Evolutionary conservation across 2,797 vertebrate species (phyloP).

Genomic region (Pangasius krempfi): DNA sequence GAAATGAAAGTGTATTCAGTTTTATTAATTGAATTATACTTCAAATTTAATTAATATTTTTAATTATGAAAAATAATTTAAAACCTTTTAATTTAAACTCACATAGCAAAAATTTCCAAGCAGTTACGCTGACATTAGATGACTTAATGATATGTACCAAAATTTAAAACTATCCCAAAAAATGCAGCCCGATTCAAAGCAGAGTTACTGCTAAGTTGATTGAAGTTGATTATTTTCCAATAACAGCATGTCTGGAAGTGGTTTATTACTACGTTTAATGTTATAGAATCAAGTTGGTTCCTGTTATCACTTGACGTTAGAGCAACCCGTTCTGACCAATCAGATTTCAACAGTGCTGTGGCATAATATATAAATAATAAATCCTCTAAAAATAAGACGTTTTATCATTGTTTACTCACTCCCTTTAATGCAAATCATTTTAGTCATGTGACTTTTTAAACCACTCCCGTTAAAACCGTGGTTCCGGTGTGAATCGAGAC

Average conservation of each 20-base stretch:
- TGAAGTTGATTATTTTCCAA: not conserved
- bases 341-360: not conserved
- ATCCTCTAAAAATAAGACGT: not conserved
- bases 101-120: not conserved
- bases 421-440: not conserved
- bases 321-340: not conserved
- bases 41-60: too few species aligned
- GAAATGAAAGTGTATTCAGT: not conserved
- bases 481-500: not conserved
- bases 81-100: not conserved
- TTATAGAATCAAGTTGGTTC: not conserved
- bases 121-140: too few species aligned
- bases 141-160: too few species aligned
- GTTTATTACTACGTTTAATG: not conserved
- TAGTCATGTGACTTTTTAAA: not conserved
- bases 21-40: too few species aligned
- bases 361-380: not conserved
- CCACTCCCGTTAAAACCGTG: too few species aligned
- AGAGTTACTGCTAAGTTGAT: not conserved
- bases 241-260: not conserved
- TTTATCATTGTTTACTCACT: not conserved
- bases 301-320: not conserved
- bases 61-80: not conserved
- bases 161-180: too few species aligned
- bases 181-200: not conserved